A percentile compares a stretch with the other conserved stretches of the same genome.
Evolutionary conservation across 1,140 invertebrate species (phyloP).

Genomic region (Meloidogyne exigua): DNA sequence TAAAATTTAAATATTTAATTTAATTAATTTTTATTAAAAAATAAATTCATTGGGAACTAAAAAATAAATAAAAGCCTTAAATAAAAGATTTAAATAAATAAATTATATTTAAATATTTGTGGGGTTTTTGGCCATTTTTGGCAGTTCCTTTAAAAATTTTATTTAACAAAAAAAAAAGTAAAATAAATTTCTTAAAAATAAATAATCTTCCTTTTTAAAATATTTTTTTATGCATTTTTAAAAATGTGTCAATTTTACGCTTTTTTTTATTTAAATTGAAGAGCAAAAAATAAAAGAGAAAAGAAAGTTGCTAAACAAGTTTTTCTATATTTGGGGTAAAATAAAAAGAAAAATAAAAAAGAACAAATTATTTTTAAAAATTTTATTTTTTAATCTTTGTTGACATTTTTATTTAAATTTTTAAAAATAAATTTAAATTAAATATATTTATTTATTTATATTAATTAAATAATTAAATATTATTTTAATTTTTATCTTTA

Average conservation of each 20-base stretch:
- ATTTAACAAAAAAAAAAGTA: background rate
- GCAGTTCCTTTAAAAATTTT: background rate
- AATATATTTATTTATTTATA: too few relatives aligned
- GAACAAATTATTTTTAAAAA: background rate
- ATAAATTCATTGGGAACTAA: too few relatives aligned
- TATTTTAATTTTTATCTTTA: too few relatives aligned
- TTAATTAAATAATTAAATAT: too few relatives aligned
- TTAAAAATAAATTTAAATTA: background rate
- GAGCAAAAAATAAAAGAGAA: background rate
- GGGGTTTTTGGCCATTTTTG: background rate
- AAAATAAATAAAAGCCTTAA: too few relatives aligned
- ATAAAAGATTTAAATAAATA: too few relatives aligned
- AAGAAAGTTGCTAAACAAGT: too few relatives aligned
- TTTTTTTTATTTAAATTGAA: background rate
- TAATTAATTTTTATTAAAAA: too few relatives aligned
- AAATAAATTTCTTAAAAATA: constrained; percentile 3
- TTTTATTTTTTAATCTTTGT: background rate
- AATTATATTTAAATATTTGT: background rate
- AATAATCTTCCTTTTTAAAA: background rate
- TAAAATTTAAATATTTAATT: too few relatives aligned
- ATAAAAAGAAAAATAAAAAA: background rate
- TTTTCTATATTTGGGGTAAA: too few relatives aligned
- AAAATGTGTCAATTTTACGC: background rate
- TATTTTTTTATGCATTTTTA: background rate
- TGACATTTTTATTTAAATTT: background rate